Evolutionary conservation across 2,113 vertebrate species (phyloP).

Genomic region (Vicugna pacos): DNA sequence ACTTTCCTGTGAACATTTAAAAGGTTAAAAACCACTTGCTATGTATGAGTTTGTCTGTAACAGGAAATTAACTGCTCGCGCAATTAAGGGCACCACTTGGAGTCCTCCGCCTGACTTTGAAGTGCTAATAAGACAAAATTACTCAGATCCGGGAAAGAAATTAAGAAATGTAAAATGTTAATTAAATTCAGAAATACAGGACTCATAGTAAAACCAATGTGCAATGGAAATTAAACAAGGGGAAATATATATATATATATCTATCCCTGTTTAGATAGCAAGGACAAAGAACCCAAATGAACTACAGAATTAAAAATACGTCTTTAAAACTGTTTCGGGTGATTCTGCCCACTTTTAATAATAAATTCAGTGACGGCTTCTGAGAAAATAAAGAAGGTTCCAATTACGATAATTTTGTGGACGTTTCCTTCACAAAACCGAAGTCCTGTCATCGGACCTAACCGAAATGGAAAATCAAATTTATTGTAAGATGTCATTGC

Average conservation of each 20-base stretch:
- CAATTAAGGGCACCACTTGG: slow-evolving; percentile 79
- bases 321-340: not conserved
- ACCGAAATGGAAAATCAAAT: not conserved
- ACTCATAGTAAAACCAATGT: slow-evolving; percentile 67
- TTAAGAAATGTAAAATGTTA: slow-evolving; percentile 82
- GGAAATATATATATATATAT: slow-evolving; percentile 63
- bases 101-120: slow-evolving; percentile 79
- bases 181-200: slow-evolving; percentile 77
- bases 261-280: not conserved
- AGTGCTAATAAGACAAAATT: slow-evolving; percentile 83
- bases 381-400: not conserved
- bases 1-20: slow-evolving; percentile 72
- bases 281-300: not conserved
- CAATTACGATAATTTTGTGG: not conserved
- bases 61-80: slow-evolving; percentile 76
- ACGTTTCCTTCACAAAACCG: not conserved
- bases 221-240: slow-evolving; percentile 57
- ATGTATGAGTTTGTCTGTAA: slow-evolving; percentile 66
- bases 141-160: slow-evolving; percentile 82
- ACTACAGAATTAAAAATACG: not conserved
- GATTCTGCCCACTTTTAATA: not conserved
- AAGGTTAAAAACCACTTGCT: slow-evolving; percentile 79
- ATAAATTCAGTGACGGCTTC: not conserved
- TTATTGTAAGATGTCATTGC: not conserved
- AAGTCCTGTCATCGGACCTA: too few species aligned